Base-by-base conservation (phyloP, 2,888 invertebrate genomes). In the Chymomyza fuscimana region DNA sequence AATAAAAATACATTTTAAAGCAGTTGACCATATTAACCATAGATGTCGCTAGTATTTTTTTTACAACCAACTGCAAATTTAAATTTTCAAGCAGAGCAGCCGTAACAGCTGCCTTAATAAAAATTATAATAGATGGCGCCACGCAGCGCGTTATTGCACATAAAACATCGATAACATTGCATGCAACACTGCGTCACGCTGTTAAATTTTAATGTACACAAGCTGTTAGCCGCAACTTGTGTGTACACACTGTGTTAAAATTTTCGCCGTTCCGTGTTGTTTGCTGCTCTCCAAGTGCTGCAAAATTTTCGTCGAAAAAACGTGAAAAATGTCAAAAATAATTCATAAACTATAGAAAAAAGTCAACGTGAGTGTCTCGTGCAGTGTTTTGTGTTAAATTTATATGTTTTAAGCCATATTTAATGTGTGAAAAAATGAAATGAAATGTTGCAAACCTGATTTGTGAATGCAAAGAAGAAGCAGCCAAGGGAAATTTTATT, bases 391-490 rank as follows among this genome's bases (percentile, higher is more conserved):
- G 19, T 19, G 25, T 62, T 78, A 59, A 64, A 72, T 74, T 65
- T 64, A 58, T 29, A 60, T 73, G 70, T 29, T 32, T 60, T 71
- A 73, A 68, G 61, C 29, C n/a, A 12, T 16, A 46, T 10, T 54
- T 58, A 77, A 73, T 70, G 66, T 63, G 16, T 54, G 16, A 70
- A 88, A 81, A 76, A 74, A 70, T 67, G 65, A 76, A 81, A 77
- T 80, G 67, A 80, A 77, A 80, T 73, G 79, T 68, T 73, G 76
- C 74, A 88, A 88, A 89, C 89, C 89, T 81, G 89, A 88, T 85
- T 87, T 79, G 64, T 70, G 67, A 19, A 71, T 62, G 74, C 64
- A 69, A 77, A 71, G 72, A 85, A 81, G 73, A 86, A 78, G 82
- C 80, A 86, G 84, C 73, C 87, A 7, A 12, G 12, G 40, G 40